A percentile compares a stretch with the other conserved stretches of the same genome.
Conservation (phyloP, 2,888 invertebrate genomes). For the Limnephilus rhombicus region DNA sequence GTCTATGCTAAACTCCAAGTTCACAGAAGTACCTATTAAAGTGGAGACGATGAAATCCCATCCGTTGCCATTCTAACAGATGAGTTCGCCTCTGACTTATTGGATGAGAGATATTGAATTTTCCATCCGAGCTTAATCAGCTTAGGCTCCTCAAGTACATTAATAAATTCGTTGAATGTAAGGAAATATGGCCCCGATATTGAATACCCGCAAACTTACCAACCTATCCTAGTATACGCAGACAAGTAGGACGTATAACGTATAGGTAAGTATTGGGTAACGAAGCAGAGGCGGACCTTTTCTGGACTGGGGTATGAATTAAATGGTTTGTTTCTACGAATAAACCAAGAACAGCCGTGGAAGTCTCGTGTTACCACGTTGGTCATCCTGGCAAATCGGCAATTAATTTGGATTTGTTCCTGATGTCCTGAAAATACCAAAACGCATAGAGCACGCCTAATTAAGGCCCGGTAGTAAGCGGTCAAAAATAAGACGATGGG, state of each 20-base stretch:
- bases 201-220: not conserved
- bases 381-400: no score
- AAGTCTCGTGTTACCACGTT: no score
- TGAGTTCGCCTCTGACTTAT: not conserved
- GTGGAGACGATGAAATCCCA: not conserved
- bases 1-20: no score
- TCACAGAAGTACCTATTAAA: not conserved
- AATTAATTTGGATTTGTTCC: no score
- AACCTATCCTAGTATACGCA: not conserved
- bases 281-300: no score
- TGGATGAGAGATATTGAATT: conserved; percentile 1
- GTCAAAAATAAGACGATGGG: no score
- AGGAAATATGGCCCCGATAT: not conserved
- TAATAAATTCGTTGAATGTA: not conserved
- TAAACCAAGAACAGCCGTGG: no score
- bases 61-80: not conserved
- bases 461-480: no score
- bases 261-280: not conserved
- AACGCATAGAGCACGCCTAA: no score
- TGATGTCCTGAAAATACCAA: no score
- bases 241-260: not conserved
- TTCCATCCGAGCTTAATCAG: not conserved
- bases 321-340: no score
- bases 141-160: not conserved
- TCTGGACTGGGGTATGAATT: no score